Base-by-base conservation (phyloP, 2,888 invertebrate species). In the Nasonia oneida region DNA sequence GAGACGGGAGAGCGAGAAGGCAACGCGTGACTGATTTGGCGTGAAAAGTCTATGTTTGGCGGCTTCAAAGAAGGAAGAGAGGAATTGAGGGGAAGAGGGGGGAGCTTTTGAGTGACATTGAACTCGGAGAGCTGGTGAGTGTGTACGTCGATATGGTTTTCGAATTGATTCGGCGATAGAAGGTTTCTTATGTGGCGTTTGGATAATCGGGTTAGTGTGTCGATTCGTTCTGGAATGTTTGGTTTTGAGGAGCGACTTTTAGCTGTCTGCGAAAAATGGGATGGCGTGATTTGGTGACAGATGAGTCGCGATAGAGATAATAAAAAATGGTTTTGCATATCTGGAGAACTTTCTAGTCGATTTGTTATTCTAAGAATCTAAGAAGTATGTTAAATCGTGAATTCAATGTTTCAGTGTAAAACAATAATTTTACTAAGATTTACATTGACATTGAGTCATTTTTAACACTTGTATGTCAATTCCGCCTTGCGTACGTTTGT, bases 381-480 rank as follows among this genome's bases (percentile, higher is more conserved):
- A 0, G 6, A 39, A 0, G 39, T 42, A 12, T 42, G 10, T 42
- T 42, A 57, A 18, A 57, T 18, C 6, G 5, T 18, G 18, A 57
- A 57, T 71, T 39, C 37, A 80, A 37, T 71, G 8, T 71, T n/a
- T 80, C 37, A 53, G 53, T 37, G 50, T 50, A 61, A 57, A 29
- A 61, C 23, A 18, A 39, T 3, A 23, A 61, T 42, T n/a, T 61
- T 77, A 14, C 42, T n/a, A 23, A 0, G 57, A 61, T 57, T 12
- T 77, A 12, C 8, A 61, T 50, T 57, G 53, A 71, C 53, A 80
- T 71, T 80, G 71, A 53, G 10, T 70, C 37, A 71, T 12, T 82
- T 75, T 67, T 77, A 14, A 50, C 74, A 75, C 75, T 75, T 75
- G 29, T 18, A 33, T 18, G 53, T 50, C 33, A 75, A 50, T 75